Conservation (phyloP, 2,888 invertebrate species). For the Oligia strigilis region DNA sequence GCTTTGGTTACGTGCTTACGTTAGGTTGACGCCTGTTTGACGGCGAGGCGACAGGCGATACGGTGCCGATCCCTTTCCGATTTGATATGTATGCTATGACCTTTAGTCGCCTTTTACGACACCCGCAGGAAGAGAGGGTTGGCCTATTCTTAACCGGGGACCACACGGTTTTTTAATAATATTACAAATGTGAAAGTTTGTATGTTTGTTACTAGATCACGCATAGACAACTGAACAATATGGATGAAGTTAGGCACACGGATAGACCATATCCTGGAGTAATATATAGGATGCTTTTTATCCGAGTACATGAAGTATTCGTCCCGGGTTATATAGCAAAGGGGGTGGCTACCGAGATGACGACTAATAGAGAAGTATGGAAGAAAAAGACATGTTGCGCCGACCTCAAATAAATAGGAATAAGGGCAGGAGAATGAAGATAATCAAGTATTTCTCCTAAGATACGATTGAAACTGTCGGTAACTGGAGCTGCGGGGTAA, state of each 20-base stretch:
- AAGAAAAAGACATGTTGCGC: neutral
- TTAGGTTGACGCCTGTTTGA: too few species aligned
- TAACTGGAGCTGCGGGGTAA: too few species aligned
- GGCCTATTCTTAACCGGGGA: neutral
- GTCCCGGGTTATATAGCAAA: neutral
- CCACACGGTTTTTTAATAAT: neutral
- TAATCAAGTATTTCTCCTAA: neutral
- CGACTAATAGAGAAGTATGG: neutral
- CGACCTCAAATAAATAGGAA: neutral
- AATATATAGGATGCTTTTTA: neutral
- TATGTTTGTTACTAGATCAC: neutral
- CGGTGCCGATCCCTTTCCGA: too few species aligned
- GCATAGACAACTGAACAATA: neutral
- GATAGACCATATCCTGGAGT: neutral
- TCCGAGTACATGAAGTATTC: neutral
- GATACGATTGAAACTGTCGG: neutral
- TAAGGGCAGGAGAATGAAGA: neutral
- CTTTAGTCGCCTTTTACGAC: slow-evolving; percentile 7
- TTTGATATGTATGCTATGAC: too few species aligned
- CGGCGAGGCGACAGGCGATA: too few species aligned
- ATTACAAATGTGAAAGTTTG: neutral
- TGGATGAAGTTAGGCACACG: neutral
- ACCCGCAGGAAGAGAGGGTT: neutral
- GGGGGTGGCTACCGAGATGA: neutral
- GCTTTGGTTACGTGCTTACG: too few species aligned